phyloP scores from a whole-genome alignment of 2,888 invertebrate genomes.

The Acronicta psi region DNA sequence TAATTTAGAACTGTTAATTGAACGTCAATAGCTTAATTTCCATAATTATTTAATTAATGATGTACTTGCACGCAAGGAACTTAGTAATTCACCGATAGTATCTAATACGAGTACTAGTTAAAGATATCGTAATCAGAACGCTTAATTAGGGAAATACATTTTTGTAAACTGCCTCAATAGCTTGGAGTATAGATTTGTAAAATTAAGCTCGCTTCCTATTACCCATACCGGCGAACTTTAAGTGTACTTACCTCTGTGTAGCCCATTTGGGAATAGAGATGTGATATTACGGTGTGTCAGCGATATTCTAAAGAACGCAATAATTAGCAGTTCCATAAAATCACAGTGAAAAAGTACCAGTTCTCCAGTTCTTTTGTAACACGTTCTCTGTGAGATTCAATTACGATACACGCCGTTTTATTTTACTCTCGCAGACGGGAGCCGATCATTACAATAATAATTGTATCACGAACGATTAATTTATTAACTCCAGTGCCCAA shows the following conservation, averaged over 20 bases:
- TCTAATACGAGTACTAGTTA: constrained; percentile 18
- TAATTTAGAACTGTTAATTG: constrained; percentile 42
- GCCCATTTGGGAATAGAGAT: too few species aligned
- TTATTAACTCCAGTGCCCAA: constrained; percentile 71
- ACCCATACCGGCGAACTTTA: not conserved
- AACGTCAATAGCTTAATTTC: constrained; percentile 30
- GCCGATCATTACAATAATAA: constrained; percentile 84
- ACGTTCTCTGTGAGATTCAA: constrained; percentile 75
- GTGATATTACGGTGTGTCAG: constrained; percentile 14
- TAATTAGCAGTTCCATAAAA: constrained; percentile 42
- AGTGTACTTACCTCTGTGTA: too few species aligned
- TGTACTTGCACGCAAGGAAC: not conserved
- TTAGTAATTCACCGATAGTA: constrained; percentile 21
- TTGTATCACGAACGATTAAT: constrained; percentile 85
- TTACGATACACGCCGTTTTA: constrained; percentile 78
- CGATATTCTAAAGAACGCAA: constrained; percentile 26
- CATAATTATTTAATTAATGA: constrained; percentile 31
- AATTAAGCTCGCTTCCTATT: not conserved
- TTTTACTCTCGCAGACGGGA: constrained; percentile 71
- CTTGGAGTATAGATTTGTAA: not conserved
- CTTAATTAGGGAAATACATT: constrained; percentile 21
- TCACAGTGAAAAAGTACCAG: constrained; percentile 53
- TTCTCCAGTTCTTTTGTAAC: constrained; percentile 52
- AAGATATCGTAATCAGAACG: constrained; percentile 4
- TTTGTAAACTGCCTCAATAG: not conserved